phyloP scores from a whole-genome alignment of 1,140 invertebrate genomes.

The Drosophila ogumai region DNA sequence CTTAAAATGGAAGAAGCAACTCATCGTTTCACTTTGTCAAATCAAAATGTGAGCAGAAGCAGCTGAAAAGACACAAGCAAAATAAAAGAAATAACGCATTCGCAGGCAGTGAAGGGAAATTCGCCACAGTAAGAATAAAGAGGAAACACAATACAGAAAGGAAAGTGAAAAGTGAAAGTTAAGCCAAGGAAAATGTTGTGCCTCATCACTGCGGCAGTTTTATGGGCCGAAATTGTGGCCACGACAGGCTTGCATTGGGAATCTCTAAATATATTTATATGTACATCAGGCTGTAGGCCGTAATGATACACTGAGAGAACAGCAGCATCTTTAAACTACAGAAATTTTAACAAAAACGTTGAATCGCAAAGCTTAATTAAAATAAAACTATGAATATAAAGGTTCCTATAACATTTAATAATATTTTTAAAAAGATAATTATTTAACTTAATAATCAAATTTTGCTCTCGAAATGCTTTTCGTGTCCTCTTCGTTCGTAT shows the following conservation, averaged over 20 bases:
- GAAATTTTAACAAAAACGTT: background rate
- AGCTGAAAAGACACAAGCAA: slow-evolving; percentile 16
- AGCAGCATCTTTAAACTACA: background rate
- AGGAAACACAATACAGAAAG: slow-evolving; percentile 7
- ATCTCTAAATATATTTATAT: slow-evolving; percentile 20
- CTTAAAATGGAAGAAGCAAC: slow-evolving; percentile 20
- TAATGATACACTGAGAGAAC: slow-evolving; percentile 1
- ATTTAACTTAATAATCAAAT: background rate
- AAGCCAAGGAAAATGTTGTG: slow-evolving; percentile 45
- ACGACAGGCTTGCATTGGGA: slow-evolving; percentile 55
- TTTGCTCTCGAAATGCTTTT: background rate
- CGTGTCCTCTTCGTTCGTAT: background rate
- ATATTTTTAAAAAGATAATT: too few species aligned
- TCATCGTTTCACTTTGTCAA: slow-evolving; percentile 53
- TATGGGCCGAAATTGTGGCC: slow-evolving; percentile 54
- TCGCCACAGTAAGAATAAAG: slow-evolving; percentile 17
- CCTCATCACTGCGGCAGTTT: slow-evolving; percentile 72
- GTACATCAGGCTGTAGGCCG: background rate
- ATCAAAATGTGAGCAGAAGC: slow-evolving; percentile 19
- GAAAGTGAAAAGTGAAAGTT: slow-evolving; percentile 46
- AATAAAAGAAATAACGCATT: slow-evolving; percentile 32
- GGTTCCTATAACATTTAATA: too few species aligned
- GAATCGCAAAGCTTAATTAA: too few species aligned
- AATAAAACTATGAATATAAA: too few species aligned
- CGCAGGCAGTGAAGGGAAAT: slow-evolving; percentile 31